Evolutionary conservation across 2,797 vertebrate species (phyloP).

Genomic region (Glyptemys insculpta): DNA sequence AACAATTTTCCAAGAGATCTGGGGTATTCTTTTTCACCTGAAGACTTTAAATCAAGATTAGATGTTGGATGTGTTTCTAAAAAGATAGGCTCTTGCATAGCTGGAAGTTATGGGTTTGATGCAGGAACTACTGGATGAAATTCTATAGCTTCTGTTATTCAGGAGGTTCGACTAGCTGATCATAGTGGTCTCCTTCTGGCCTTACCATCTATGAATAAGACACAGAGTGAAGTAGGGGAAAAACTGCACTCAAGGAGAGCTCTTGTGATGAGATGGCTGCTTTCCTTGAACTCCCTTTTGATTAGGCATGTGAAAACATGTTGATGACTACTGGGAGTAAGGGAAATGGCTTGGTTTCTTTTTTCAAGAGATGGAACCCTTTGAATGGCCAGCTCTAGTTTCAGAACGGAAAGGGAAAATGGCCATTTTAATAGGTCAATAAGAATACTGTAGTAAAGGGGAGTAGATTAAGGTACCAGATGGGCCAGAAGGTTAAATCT

Average conservation of each 20-base stretch:
- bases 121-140: not conserved
- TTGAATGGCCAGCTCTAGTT: not conserved
- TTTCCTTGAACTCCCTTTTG: not conserved
- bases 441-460: not conserved
- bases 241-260: not conserved
- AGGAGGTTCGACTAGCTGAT: not conserved
- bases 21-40: not conserved
- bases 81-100: not conserved
- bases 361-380: not conserved
- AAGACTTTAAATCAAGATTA: not conserved
- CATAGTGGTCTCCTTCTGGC: not conserved
- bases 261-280: not conserved
- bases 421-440: not conserved
- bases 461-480: not conserved
- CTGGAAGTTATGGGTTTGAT: not conserved
- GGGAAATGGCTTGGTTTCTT: not conserved
- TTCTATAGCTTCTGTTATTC: not conserved
- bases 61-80: not conserved
- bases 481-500: not conserved
- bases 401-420: not conserved
- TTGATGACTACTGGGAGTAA: not conserved
- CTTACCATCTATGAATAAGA: not conserved
- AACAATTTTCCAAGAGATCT: not conserved
- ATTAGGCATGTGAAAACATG: not conserved
- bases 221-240: not conserved